phyloP scores from a whole-genome alignment of 2,797 vertebrate genomes.

The Diglossa cyanea region DNA sequence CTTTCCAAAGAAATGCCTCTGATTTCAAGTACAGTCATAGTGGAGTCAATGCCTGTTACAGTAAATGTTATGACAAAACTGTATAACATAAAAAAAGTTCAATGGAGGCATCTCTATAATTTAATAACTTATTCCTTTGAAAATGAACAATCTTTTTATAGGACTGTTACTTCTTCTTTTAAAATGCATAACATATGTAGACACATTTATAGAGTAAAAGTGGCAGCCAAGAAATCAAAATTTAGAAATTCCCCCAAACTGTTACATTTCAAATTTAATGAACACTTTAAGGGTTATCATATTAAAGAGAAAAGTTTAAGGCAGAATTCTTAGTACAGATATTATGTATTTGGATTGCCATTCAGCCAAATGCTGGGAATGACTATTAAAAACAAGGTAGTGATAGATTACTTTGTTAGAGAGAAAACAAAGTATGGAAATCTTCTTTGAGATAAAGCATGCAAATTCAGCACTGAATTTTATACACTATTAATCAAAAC shows the following conservation, averaged over 20 bases:
- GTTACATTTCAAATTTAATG: neutral
- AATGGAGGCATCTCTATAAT: neutral
- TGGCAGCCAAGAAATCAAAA: neutral
- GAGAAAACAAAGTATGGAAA: neutral
- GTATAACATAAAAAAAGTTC: neutral
- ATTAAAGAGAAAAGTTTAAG: slow-evolving; percentile 4
- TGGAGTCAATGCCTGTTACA: neutral
- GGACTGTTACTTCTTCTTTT: neutral
- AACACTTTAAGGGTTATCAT: neutral
- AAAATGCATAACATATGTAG: neutral
- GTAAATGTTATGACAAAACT: slow-evolving; percentile 30
- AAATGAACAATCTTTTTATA: neutral
- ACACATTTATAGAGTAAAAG: neutral
- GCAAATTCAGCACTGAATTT: slow-evolving; percentile 6
- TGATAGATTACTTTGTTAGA: neutral
- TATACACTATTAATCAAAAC: slow-evolving; percentile 26
- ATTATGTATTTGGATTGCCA: neutral
- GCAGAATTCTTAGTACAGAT: neutral
- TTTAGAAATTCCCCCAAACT: neutral
- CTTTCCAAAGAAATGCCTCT: neutral
- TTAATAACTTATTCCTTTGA: neutral
- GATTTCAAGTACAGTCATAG: neutral
- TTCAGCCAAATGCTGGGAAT: neutral
- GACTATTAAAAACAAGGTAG: neutral
- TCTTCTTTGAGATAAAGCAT: neutral